Conservation (phyloP, 1,140 invertebrate genomes). For the Diabrotica undecimpunctata region DNA sequence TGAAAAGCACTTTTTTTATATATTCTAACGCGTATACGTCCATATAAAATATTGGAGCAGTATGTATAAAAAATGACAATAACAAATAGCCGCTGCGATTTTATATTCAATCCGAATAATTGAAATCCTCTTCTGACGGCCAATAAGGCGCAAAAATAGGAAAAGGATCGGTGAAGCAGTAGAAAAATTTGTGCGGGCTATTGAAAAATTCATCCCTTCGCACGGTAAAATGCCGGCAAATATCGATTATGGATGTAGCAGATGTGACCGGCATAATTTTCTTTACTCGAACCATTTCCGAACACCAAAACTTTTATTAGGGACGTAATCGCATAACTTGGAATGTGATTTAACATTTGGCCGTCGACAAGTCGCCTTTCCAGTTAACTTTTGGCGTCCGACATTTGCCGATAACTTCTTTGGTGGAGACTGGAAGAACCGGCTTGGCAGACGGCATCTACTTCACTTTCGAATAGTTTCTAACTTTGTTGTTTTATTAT, state of each 20-base stretch:
- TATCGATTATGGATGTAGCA: slow-evolving; percentile 31
- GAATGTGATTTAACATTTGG: slow-evolving; percentile 29
- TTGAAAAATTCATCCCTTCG: slow-evolving; percentile 21
- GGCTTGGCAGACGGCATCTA: neutral
- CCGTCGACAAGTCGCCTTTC: neutral
- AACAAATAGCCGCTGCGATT: neutral
- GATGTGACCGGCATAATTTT: slow-evolving; percentile 30
- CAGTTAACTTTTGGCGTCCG: neutral
- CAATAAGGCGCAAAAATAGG: slow-evolving; percentile 6
- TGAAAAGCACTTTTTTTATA: too few relatives aligned
- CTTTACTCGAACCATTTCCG: slow-evolving; percentile 16
- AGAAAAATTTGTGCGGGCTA: slow-evolving; percentile 10
- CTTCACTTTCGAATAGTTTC: neutral
- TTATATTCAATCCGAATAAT: neutral
- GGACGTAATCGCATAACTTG: slow-evolving; percentile 30
- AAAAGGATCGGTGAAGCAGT: neutral
- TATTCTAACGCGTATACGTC: too few relatives aligned
- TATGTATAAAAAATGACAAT: neutral
- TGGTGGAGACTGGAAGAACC: neutral
- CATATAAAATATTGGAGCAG: too few relatives aligned
- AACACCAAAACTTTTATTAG: slow-evolving; percentile 30
- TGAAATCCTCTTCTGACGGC: neutral
- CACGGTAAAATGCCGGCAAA: slow-evolving; percentile 8
- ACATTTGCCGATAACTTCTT: neutral
- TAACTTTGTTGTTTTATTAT: neutral